Percentiles rank a stretch among this genome's conserved stretches.
Evolutionary conservation across 2,113 vertebrate species (phyloP).

Genomic region (western clawed frog (Xenopus tropicalis)): DNA sequence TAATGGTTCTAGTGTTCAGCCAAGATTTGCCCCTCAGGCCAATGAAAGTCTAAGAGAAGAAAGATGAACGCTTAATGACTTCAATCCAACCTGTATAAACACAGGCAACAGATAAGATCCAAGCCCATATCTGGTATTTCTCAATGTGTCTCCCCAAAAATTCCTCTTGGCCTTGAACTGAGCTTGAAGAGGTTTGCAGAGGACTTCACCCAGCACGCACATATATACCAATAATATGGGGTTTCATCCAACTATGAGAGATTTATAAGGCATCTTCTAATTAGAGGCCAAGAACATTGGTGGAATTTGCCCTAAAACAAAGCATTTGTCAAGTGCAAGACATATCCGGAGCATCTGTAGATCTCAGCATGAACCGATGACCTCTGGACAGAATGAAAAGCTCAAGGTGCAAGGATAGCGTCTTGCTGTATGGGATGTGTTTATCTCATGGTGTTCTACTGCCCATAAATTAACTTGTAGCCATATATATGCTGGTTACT

Average conservation of each 20-base stretch:
- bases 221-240: background rate
- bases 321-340: too few species aligned
- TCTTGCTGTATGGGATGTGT: too few species aligned
- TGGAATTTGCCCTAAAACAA: background rate
- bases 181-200: background rate
- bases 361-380: too few species aligned
- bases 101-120: slow-evolving; percentile 35
- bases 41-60: slow-evolving; percentile 21
- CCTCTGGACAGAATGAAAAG: too few species aligned
- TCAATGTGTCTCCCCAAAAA: slow-evolving; percentile 28
- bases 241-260: background rate
- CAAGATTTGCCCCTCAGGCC: slow-evolving; percentile 30
- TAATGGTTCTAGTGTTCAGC: slow-evolving; percentile 31
- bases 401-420: too few species aligned
- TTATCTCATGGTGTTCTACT: too few species aligned
- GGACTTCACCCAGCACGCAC: background rate
- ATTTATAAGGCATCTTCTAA: background rate
- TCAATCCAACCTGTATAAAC: slow-evolving; percentile 36
- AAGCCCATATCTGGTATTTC: slow-evolving; percentile 33
- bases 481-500: too few species aligned
- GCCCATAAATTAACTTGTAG: too few species aligned
- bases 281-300: background rate
- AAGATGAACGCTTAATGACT: slow-evolving; percentile 27
- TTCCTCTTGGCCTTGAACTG: slow-evolving; percentile 36
- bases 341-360: too few species aligned